Evolutionary conservation across 1,140 invertebrate genomes (phyloP), one percentile per base, ranked within the genome.

Genomic region (Drosophila littoralis): DNA sequence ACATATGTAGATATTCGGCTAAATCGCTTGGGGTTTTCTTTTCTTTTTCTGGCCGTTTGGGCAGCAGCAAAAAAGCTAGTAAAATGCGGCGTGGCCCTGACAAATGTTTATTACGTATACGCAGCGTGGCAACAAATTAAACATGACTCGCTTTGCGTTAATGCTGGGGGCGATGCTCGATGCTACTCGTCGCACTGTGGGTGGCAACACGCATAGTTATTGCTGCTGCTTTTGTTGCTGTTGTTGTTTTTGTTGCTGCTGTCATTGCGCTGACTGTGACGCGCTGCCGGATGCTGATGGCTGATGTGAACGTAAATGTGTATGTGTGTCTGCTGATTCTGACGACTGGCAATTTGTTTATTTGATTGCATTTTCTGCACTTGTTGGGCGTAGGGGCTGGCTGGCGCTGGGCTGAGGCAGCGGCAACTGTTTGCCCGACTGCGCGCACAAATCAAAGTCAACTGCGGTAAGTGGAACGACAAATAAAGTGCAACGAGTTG

Each of bases 271-370:
- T n/a, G 38, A 38, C 38, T 22, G 15, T 43, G 57, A 43, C 17
- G 15, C 32, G 40, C 40, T 35, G 50, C 32, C 22, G 40, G 9
- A 17, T 55, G 32, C 42, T 9, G 51, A 55, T 57, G n/a, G 22
- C 6, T n/a, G 40, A 12, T 36, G 59, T 13, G 43, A 65, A 50
- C 43, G 67, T 32, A 40, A 57, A 35, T 40, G 36, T 61, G 59
- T 9, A 35, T 61, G 59, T 32, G 32, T 22, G 59, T 48, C 45
- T 61, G 43, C 57, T 57, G 54, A 57, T 59, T 45, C 59, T 70
- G 73, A 65, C 60, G 73, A 75, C 67, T 75, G 60, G 60, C 68
- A 75, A 75, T 75, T 75, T 75, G 73, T 75, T 75, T 75, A 75
- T 75, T 71, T 75, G 73, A 75, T 75, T 75, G 73, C 71, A 74